Percentiles rank a stretch among this genome's conserved stretches.
These are phyloP conservation scores for Drosophila colorata DNA, from an alignment of 2,888 invertebrate species.

Conservation along the genomic window DNA sequence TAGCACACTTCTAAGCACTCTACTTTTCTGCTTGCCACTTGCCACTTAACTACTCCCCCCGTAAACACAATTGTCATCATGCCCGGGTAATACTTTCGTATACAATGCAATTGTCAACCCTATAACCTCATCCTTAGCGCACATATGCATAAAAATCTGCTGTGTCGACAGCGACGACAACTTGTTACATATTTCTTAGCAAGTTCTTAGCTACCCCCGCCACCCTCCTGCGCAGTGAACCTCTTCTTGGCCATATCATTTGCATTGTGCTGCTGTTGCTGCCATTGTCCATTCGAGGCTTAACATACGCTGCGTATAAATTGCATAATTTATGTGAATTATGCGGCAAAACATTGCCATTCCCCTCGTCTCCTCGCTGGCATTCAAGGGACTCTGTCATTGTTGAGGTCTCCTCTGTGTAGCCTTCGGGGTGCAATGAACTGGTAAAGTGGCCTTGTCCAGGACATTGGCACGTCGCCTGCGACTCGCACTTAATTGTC, in stretches of 20 bases:
- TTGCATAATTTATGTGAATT: slow-evolving; percentile 83
- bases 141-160: slow-evolving; percentile 54
- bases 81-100: slow-evolving; percentile 40
- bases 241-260: slow-evolving; percentile 25
- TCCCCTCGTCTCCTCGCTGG: slow-evolving; percentile 8
- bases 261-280: slow-evolving; percentile 39
- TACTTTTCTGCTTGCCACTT: slow-evolving; percentile 12
- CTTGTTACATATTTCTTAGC: slow-evolving; percentile 67
- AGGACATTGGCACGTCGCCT: slow-evolving; percentile 73
- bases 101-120: slow-evolving; percentile 52
- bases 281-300: slow-evolving; percentile 66
- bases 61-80: slow-evolving; percentile 61
- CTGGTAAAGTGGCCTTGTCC: slow-evolving; percentile 76
- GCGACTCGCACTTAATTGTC: slow-evolving; percentile 67
- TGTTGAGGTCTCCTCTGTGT: slow-evolving; percentile 37
- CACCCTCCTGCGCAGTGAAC: not conserved
- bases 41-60: not conserved
- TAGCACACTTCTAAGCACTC: slow-evolving; percentile 36
- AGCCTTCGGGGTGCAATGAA: slow-evolving; percentile 76
- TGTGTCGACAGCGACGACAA: slow-evolving; percentile 55
- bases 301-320: slow-evolving; percentile 77
- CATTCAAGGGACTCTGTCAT: slow-evolving; percentile 30
- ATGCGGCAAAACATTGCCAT: slow-evolving; percentile 72
- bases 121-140: slow-evolving; percentile 27
- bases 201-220: slow-evolving; percentile 34